Percentiles rank a stretch among this genome's conserved stretches.
Evolutionary conservation across 2,797 vertebrate genomes (phyloP).

Genomic region (Semaprochilodus insignis): DNA sequence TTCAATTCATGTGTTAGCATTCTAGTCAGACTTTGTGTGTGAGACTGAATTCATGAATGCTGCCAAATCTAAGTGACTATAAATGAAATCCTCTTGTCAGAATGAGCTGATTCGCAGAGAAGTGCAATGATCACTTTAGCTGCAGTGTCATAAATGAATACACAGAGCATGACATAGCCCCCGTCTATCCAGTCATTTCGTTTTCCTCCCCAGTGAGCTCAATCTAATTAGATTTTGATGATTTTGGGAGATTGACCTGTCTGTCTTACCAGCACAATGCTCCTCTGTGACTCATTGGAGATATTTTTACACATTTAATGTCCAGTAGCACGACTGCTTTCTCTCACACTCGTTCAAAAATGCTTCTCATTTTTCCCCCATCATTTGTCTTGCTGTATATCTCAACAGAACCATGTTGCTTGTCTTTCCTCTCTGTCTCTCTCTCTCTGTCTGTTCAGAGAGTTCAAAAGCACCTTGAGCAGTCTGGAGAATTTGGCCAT

Average conservation of each 20-base stretch:
- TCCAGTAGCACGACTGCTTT: constrained; percentile 27
- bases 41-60: background rate
- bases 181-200: constrained; percentile 22
- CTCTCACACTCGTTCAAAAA: background rate
- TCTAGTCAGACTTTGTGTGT: background rate
- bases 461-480: too few relatives aligned
- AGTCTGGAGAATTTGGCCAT: too few relatives aligned
- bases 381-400: too few relatives aligned
- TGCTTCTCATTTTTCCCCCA: background rate
- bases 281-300: constrained; percentile 54
- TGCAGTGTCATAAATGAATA: constrained; percentile 34
- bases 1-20: background rate
- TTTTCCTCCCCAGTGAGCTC: constrained; percentile 23
- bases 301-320: constrained; percentile 51
- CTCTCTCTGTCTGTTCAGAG: too few relatives aligned
- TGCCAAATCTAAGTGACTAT: background rate
- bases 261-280: constrained; percentile 58
- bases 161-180: constrained; percentile 25
- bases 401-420: background rate
- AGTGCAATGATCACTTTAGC: constrained; percentile 24
- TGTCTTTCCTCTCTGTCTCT: too few relatives aligned
- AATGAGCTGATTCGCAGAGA: constrained; percentile 8
- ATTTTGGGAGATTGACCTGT: constrained; percentile 52
- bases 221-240: constrained; percentile 56
- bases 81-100: background rate